Conservation (phyloP, 2,797 vertebrate genomes). For the Acomys russatus region DNA sequence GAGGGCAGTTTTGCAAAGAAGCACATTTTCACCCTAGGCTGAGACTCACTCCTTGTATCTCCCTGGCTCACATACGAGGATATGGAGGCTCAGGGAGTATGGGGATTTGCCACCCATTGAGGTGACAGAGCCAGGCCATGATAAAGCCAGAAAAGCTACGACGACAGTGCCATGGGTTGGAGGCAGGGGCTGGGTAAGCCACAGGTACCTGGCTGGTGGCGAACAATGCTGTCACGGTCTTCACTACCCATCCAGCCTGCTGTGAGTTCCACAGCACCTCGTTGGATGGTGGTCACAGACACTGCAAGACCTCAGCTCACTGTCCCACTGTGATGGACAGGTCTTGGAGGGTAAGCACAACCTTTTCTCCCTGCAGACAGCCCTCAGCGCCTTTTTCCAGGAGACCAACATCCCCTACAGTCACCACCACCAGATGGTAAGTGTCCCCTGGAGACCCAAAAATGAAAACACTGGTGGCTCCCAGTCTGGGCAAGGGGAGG, state of each 20-base stretch:
- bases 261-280: not conserved
- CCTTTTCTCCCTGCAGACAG: constrained; percentile 91
- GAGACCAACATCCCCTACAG: constrained; percentile 98
- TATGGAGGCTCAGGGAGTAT: not conserved
- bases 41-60: not conserved
- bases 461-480: not conserved
- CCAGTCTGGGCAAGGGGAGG: not conserved
- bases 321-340: not conserved
- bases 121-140: not conserved
- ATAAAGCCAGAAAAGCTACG: not conserved
- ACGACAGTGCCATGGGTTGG: not conserved
- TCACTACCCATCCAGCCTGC: not conserved
- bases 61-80: not conserved
- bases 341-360: not conserved
- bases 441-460: constrained; percentile 75
- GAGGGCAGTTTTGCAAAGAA: not conserved
- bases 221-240: not conserved
- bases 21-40: not conserved
- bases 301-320: not conserved
- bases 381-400: constrained; percentile 99
- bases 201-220: not conserved
- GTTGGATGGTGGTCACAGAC: not conserved
- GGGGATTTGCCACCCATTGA: not conserved
- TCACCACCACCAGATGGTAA: constrained; percentile 99
- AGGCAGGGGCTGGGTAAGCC: not conserved